Evolutionary conservation across 2,113 vertebrate species (phyloP), one percentile per base, ranked within the genome.

Genomic region (Trogon surrucura): DNA sequence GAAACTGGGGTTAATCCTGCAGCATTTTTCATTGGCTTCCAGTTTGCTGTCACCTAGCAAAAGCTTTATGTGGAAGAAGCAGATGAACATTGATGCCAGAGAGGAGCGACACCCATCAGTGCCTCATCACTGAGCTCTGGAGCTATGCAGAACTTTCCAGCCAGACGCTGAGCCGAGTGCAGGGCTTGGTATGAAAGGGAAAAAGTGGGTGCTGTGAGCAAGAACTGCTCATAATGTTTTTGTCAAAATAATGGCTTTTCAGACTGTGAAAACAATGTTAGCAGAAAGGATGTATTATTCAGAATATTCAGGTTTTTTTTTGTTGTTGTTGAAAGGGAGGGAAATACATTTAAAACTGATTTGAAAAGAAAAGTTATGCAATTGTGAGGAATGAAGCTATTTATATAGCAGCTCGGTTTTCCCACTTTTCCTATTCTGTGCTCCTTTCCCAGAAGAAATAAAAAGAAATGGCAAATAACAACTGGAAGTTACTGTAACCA

Each of bases 361-460:
- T 95, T 93, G 72, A 95, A 95, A 90, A 94, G 72, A 93, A 94
- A 94, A 96, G 88, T 94, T 90, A 95, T n/a, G 83, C 77, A 95
- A 92, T 93, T 94, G 88, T 83, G 91, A 91, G 50, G 85, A 95
- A 85, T 61, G 48, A 81, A 91, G 73, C 82, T 96, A 93, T 90
- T 88, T 96, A 96, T 95, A 87, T 67, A 89, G 80, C 80, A 87
- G 73, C 65, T 90, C 61, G 57, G 57, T 95, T 95, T 96, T 73
- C 88, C 80, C 26, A 61, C 41, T 93, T 93, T 89, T 78, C 47
- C 48, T 92, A 16, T 90, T 86, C 73, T 86, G 4, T 87, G 57
- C 25, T 79, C 16, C 70, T 86, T 95, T 81, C 89, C 72, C 81
- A 85, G 54, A 91, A 95, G 65, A 94, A 95, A 92, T 87, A 72